A percentile compares a stretch with the other conserved stretches of the same genome.
phyloP scores from a whole-genome alignment of 2,797 vertebrate genomes.

The Epinephelus malabaricus region DNA sequence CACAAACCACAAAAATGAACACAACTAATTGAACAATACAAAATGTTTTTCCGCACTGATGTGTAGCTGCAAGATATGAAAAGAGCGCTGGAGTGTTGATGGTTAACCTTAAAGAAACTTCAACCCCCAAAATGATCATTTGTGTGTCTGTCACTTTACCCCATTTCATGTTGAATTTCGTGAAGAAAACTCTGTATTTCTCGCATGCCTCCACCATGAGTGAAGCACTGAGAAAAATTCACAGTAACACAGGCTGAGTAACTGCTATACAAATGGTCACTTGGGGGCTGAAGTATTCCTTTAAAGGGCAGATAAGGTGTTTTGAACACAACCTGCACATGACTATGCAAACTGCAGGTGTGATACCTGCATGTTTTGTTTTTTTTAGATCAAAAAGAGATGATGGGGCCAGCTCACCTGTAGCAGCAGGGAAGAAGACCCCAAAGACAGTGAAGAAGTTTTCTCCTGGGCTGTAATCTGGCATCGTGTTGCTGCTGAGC shows the following conservation, averaged over 20 bases:
- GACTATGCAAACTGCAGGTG: too few species aligned
- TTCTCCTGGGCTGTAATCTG: slow-evolving; percentile 93
- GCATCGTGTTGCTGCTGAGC: slow-evolving; percentile 90
- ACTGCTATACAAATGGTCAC: too few species aligned
- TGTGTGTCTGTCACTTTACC: too few species aligned
- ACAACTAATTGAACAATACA: slow-evolving; percentile 31
- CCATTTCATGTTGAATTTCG: too few species aligned
- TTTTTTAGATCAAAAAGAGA: background rate
- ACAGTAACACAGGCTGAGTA: too few species aligned
- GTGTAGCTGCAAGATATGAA: slow-evolving; percentile 3
- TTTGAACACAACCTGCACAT: background rate
- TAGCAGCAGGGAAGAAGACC: slow-evolving; percentile 97
- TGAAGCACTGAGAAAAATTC: too few species aligned
- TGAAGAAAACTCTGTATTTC: too few species aligned
- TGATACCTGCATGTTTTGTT: background rate
- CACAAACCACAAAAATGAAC: slow-evolving; percentile 57
- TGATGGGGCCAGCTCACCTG: slow-evolving; percentile 85
- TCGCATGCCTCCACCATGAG: too few species aligned
- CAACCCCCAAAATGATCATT: too few species aligned
- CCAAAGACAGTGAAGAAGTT: slow-evolving; percentile 98
- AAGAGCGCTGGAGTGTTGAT: background rate
- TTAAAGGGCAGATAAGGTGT: background rate
- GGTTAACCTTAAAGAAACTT: background rate
- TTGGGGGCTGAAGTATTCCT: too few species aligned
- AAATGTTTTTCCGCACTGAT: slow-evolving; percentile 15